A percentile compares a stretch with the other conserved stretches of the same genome.
Evolutionary conservation across 2,888 invertebrate species (phyloP).

Genomic region (Andricus quercusramuli): DNA sequence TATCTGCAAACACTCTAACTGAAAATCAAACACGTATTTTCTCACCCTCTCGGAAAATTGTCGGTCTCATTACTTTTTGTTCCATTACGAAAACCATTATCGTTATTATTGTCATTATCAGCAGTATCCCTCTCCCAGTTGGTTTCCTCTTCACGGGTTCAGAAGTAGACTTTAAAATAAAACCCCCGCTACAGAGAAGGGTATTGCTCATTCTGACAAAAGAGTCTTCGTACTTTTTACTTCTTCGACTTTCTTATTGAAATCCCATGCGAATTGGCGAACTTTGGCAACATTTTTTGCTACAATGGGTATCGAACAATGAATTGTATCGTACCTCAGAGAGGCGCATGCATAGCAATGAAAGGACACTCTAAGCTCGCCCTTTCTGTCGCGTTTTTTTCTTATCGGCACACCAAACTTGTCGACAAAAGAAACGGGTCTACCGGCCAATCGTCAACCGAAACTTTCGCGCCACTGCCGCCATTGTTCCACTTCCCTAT

Average conservation of each 20-base stretch:
- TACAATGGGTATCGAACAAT: conserved; percentile 24
- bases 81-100: neutral
- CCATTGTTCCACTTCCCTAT: conserved; percentile 47
- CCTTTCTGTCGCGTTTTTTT: conserved; percentile 42
- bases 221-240: neutral
- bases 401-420: conserved; percentile 48
- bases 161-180: neutral
- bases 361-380: neutral
- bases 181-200: neutral
- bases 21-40: too few species aligned
- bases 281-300: conserved; percentile 52
- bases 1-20: too few species aligned
- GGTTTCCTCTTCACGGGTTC: neutral
- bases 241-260: conserved; percentile 38
- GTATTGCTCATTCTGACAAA: conserved; percentile 1
- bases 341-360: conserved; percentile 20
- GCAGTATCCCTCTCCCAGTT: neutral
- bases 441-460: conserved; percentile 48
- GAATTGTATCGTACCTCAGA: conserved; percentile 16
- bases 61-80: too few species aligned
- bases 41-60: too few species aligned
- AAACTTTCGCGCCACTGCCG: conserved; percentile 53
- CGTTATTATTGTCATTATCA: neutral
- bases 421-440: conserved; percentile 50
- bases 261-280: conserved; percentile 54